Conservation (phyloP, 2,797 vertebrate species). For the Telmatherina bonti region DNA sequence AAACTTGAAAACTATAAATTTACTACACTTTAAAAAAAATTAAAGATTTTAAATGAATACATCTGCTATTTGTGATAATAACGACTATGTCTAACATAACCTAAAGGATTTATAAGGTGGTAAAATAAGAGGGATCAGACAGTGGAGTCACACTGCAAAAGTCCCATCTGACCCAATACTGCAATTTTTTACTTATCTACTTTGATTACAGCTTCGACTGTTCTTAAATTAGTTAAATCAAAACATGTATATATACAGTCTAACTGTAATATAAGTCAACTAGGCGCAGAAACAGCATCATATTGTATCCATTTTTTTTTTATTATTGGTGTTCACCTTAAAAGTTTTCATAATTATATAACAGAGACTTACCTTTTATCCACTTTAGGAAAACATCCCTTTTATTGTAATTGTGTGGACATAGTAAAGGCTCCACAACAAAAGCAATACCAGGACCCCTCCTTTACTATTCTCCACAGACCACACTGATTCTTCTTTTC, state of each 20-base stretch:
- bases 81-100: too few species aligned
- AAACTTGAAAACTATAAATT: background rate
- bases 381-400: background rate
- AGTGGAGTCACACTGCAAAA: background rate
- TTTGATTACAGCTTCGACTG: background rate
- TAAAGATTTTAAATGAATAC: too few species aligned
- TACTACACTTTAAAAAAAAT: background rate
- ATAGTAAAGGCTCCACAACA: background rate
- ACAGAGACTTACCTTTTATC: background rate
- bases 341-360: background rate
- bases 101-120: background rate
- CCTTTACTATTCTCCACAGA: conserved; percentile 37
- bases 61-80: background rate
- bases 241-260: too few species aligned
- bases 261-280: background rate
- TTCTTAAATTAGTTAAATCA: background rate
- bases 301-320: background rate
- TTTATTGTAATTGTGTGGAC: background rate
- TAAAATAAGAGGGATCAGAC: background rate
- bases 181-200: too few species aligned
- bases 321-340: background rate
- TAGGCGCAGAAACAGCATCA: background rate
- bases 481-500: conserved; percentile 56
- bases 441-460: conserved; percentile 1
- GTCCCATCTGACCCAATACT: background rate